Percentiles rank a stretch among this genome's conserved stretches.
Evolutionary conservation across 1,140 invertebrate genomes (phyloP).

Genomic region (Coboldia fuscipes): DNA sequence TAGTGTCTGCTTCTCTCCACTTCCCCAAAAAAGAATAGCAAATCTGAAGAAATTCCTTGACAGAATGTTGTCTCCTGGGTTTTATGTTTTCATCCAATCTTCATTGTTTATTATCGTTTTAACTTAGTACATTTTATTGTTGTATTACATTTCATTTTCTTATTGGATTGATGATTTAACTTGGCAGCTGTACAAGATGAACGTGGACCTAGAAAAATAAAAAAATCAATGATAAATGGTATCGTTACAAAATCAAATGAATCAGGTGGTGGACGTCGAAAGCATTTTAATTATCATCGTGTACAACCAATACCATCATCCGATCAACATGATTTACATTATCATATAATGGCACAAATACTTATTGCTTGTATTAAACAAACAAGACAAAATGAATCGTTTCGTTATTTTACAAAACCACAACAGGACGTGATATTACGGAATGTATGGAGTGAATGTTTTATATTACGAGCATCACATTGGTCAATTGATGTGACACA

Average conservation of each 20-base stretch:
- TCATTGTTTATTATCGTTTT: too few species aligned
- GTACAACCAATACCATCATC: not conserved
- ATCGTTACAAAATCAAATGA: constrained; percentile 4
- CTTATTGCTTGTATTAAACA: constrained; percentile 27
- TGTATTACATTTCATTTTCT: not conserved
- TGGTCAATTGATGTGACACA: constrained; percentile 30
- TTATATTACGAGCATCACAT: constrained; percentile 30
- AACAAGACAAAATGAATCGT: constrained; percentile 28
- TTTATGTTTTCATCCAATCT: too few species aligned
- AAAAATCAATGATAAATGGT: constrained; percentile 6
- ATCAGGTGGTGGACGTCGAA: not conserved
- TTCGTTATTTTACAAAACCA: constrained; percentile 20
- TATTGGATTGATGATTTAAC: not conserved
- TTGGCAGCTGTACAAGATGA: constrained; percentile 54
- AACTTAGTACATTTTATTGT: not conserved
- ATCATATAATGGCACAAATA: constrained; percentile 30
- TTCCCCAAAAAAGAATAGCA: too few species aligned
- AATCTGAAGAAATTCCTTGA: too few species aligned
- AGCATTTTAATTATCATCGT: not conserved
- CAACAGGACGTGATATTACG: constrained; percentile 31
- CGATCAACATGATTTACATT: constrained; percentile 16
- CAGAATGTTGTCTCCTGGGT: too few species aligned
- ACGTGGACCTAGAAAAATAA: constrained; percentile 41
- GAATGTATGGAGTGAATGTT: constrained; percentile 32
- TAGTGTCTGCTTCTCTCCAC: too few species aligned